Percentiles rank a stretch among this genome's conserved stretches.
Conservation (phyloP, 2,888 invertebrate species). For the Balanococcus diminutus region DNA sequence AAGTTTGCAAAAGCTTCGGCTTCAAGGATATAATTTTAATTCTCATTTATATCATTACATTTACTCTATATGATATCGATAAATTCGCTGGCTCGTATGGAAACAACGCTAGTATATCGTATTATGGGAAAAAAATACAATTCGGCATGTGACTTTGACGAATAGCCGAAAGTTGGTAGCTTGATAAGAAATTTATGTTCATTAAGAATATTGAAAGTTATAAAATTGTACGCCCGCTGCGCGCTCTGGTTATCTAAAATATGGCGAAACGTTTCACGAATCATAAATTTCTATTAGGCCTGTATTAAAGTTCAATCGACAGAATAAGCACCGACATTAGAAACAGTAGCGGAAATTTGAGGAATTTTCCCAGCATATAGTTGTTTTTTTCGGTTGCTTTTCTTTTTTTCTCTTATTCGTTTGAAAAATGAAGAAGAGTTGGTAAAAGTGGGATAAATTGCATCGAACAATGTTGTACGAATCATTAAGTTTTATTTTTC, state of each 20-base stretch:
- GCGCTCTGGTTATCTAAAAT: background rate
- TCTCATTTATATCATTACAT: background rate
- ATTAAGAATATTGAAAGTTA: slow-evolving; percentile 22
- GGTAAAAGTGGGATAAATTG: background rate
- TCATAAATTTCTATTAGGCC: slow-evolving; percentile 37
- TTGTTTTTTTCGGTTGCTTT: background rate
- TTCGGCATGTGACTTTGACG: background rate
- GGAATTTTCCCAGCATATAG: slow-evolving; percentile 26
- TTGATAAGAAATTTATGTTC: slow-evolving; percentile 10
- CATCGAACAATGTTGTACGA: slow-evolving; percentile 33
- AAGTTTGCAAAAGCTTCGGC: background rate
- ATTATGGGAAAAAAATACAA: background rate
- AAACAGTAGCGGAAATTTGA: slow-evolving; percentile 1
- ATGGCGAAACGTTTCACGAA: slow-evolving; percentile 15
- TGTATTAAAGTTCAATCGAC: slow-evolving; percentile 22
- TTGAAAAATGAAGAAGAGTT: slow-evolving; percentile 5
- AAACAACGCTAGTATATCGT: background rate
- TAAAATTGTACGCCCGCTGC: background rate
- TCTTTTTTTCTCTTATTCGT: background rate
- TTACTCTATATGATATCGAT: background rate
- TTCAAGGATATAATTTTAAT: background rate
- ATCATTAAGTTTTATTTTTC: slow-evolving; percentile 35
- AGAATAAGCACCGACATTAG: slow-evolving; percentile 4
- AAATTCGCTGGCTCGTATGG: background rate
- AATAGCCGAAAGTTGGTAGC: background rate